These are phyloP conservation scores for Callithrix jacchus DNA, from an alignment of 2,113 vertebrate genomes.

Conservation along the genomic window DNA sequence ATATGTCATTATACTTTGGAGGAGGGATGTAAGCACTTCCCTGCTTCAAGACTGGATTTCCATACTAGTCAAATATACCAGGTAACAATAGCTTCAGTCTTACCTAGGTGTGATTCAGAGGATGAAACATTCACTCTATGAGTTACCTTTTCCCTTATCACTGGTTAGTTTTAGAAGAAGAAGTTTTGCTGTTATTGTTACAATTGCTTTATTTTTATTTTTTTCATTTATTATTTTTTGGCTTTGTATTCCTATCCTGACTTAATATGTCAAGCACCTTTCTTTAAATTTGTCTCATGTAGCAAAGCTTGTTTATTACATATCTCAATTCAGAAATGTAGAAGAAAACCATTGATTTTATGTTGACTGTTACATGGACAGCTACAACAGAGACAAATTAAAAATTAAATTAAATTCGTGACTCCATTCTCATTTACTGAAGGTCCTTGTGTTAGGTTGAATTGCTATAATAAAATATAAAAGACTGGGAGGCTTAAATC, in stretches of 20 bases:
- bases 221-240: background rate
- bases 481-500: background rate
- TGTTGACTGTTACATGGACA: background rate
- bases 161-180: background rate
- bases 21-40: no score
- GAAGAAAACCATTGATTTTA: background rate
- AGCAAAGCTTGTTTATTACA: background rate
- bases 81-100: background rate
- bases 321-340: background rate
- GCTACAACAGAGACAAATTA: background rate
- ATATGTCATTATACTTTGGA: no score
- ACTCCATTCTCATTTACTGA: background rate
- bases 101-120: background rate
- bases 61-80: background rate
- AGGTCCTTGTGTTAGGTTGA: background rate
- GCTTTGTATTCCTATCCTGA: background rate
- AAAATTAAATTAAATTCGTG: constrained; percentile 21
- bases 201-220: background rate
- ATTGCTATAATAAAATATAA: background rate
- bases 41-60: background rate
- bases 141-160: background rate
- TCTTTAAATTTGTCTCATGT: background rate
- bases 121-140: background rate
- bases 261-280: background rate
- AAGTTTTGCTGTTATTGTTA: background rate